Conservation (phyloP, 1,140 invertebrate species). For the Drosophila lowei region DNA sequence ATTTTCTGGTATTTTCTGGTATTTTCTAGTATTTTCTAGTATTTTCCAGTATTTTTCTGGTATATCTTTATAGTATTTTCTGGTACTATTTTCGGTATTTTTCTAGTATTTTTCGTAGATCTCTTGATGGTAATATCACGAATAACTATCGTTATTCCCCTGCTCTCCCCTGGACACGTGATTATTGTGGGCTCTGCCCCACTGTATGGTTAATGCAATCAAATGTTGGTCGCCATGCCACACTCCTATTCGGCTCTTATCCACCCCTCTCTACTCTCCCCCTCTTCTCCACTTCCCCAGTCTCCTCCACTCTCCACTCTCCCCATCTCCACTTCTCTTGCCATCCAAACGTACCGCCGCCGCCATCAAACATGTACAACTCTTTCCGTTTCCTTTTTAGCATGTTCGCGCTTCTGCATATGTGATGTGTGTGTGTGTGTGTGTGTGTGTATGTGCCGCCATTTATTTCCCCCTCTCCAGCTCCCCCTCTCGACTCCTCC, state of each 20-base stretch:
- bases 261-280: neutral
- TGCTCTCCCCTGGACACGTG: no score
- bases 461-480: constrained; percentile 58
- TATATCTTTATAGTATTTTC: no score
- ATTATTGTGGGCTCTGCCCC: neutral
- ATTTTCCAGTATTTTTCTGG: no score
- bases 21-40: neutral
- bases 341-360: constrained; percentile 19
- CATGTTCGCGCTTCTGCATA: constrained; percentile 44
- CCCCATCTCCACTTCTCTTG: constrained; percentile 3
- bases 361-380: constrained; percentile 66
- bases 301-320: neutral
- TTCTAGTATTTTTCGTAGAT: no score
- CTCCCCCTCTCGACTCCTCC: neutral
- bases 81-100: no score
- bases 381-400: constrained; percentile 71
- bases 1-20: neutral
- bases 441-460: constrained; percentile 42
- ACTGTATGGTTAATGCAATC: constrained; percentile 31
- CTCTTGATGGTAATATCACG: no score
- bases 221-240: constrained; percentile 13
- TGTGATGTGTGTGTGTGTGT: constrained; percentile 8
- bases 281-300: no score
- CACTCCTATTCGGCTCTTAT: no score
- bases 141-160: no score